Percentiles rank a stretch among this genome's conserved stretches.
phyloP scores from a whole-genome alignment of 2,797 vertebrate genomes.

The Hylomyscus alleni region DNA sequence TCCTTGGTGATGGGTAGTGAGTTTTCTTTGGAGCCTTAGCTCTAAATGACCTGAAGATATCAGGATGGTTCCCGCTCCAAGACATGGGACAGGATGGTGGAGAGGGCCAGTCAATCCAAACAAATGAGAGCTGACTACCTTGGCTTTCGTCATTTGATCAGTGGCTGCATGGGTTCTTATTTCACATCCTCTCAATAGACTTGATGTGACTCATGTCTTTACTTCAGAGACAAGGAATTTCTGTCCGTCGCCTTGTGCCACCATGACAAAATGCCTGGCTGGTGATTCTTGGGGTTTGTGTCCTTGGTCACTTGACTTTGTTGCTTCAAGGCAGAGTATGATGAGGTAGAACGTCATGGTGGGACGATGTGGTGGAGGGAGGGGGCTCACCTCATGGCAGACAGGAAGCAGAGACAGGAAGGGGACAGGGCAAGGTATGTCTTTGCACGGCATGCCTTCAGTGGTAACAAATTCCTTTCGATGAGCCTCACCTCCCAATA shows the following conservation, averaged over 20 bases:
- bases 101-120: accelerated
- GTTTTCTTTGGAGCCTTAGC: not conserved
- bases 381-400: not conserved
- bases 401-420: not conserved
- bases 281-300: too few species aligned
- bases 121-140: accelerated
- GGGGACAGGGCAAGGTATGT: not conserved
- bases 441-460: not conserved
- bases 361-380: accelerated
- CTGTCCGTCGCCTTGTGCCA: not conserved
- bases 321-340: not conserved
- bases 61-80: not conserved
- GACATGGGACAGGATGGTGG: not conserved
- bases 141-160: too few species aligned
- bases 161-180: not conserved
- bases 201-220: not conserved
- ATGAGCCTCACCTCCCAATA: not conserved
- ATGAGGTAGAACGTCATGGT: not conserved
- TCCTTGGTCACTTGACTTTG: not conserved
- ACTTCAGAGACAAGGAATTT: not conserved
- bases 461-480: not conserved
- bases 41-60: not conserved
- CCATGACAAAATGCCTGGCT: not conserved
- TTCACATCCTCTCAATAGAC: too few species aligned
- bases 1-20: not conserved